Evolutionary conservation across 2,888 invertebrate genomes (phyloP), one percentile per base, ranked within the genome.

Genomic region (Nowickia ferox): DNA sequence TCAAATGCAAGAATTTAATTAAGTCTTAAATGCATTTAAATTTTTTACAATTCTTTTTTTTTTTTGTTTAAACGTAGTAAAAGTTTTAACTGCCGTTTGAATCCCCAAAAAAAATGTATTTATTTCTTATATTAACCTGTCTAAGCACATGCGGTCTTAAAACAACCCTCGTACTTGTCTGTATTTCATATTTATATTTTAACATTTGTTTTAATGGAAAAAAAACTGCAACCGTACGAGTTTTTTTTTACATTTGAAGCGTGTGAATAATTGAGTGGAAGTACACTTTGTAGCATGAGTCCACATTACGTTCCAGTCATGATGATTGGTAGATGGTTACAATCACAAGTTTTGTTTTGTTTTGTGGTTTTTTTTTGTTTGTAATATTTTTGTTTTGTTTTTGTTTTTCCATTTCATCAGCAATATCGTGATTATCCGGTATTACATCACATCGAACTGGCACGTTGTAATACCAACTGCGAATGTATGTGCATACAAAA

Each of bases 241-340:
- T 69, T 44, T 46, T 44, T 46, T 59, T 74, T 66, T 72, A 80
- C 51, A 40, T 66, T 42, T 59, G 59, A 63, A 75, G 61, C 80
- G 76, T 76, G 84, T 77, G 72, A 84, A 84, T 84, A 84, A 84
- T 81, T 77, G 76, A 84, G 80, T 72, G 66, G 75, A 71, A 77
- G 57, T 66, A 74, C 74, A 44, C 40, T 78, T 69, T 69, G 17
- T 48, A 30, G 30, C 30, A 72, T 66, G 48, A 57, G 63, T 72
- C 65, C 57, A 57, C 44, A 38, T 66, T 59, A 71, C 57, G 65
- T 74, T 30, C 66, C 80, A 66, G 72, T 68, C 59, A 65, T 71
- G 46, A 42, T 61, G 61, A 30, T 30, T 40, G 15, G 75, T 55
- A 55, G 63, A 71, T 79, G 63, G 17, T 19, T 71, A 40, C 19